Percentiles rank a stretch among this genome's conserved stretches.
Conservation (phyloP, 2,113 vertebrate genomes). For the Rhinolophus ferrumequinum region DNA sequence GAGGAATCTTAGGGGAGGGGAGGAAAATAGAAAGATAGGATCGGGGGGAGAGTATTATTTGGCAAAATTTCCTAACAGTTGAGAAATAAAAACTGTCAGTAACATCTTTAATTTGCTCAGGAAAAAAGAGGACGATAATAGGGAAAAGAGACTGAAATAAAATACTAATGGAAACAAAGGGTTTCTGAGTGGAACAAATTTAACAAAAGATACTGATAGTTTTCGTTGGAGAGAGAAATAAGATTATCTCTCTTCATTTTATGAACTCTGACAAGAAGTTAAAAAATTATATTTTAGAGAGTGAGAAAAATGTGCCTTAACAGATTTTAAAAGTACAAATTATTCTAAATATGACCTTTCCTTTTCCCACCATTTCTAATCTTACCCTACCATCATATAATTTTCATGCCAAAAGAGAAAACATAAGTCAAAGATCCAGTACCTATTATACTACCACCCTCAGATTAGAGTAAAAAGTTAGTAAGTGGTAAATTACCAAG, state of each 20-base stretch:
- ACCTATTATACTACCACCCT: neutral
- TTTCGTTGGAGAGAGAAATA: conserved; percentile 13
- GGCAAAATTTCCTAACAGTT: neutral
- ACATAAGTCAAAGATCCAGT: neutral
- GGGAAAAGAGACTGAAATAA: neutral
- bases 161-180: neutral
- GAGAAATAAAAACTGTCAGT: neutral
- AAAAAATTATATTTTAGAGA: neutral
- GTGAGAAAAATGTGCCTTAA: neutral
- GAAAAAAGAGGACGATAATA: neutral
- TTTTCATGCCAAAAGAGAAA: conserved; percentile 37
- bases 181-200: neutral
- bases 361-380: neutral
- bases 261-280: neutral
- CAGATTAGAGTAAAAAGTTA: neutral
- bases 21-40: neutral
- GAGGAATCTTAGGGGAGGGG: neutral
- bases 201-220: neutral
- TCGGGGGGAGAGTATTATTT: neutral
- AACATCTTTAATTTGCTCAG: neutral
- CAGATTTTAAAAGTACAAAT: conserved; percentile 20
- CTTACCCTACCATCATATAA: neutral
- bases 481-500: neutral
- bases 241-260: neutral
- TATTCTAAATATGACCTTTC: conserved; percentile 21